Conservation (phyloP, 2,113 vertebrate species). For the Henicopernis longicauda region DNA sequence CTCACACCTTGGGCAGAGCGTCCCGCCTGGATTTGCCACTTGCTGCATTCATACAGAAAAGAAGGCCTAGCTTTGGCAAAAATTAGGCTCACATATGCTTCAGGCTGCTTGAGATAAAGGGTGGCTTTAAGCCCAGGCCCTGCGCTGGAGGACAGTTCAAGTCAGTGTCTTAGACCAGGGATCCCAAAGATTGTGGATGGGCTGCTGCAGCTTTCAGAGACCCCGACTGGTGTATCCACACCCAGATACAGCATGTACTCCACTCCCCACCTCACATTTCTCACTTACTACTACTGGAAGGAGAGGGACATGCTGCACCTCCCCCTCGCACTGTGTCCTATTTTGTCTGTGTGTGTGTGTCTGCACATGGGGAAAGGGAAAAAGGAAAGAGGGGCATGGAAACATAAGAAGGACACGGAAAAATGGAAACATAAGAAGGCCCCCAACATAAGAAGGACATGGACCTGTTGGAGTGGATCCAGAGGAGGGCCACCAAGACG, state of each 20-base stretch:
- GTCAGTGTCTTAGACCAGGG: neutral
- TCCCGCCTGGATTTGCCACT: neutral
- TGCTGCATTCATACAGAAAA: neutral
- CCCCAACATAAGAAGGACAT: too few species aligned
- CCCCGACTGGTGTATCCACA: neutral
- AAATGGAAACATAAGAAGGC: too few species aligned
- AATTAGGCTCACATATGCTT: neutral
- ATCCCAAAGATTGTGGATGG: neutral
- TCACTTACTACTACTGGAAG: neutral
- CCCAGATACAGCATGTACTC: fast-evolving
- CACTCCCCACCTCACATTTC: neutral
- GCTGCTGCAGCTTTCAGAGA: neutral
- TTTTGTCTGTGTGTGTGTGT: neutral
- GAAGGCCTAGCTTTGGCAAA: neutral
- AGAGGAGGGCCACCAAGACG: too few species aligned
- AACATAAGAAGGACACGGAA: neutral
- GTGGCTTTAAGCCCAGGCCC: neutral
- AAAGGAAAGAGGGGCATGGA: neutral
- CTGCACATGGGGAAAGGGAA: neutral
- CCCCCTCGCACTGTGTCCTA: fast-evolving
- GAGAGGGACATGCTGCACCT: neutral
- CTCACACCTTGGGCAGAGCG: neutral
- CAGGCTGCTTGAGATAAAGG: neutral
- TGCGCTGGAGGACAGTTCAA: neutral
- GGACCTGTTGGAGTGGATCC: too few species aligned